Base-by-base conservation (phyloP, 2,113 vertebrate species). In the Perca schrenkii region DNA sequence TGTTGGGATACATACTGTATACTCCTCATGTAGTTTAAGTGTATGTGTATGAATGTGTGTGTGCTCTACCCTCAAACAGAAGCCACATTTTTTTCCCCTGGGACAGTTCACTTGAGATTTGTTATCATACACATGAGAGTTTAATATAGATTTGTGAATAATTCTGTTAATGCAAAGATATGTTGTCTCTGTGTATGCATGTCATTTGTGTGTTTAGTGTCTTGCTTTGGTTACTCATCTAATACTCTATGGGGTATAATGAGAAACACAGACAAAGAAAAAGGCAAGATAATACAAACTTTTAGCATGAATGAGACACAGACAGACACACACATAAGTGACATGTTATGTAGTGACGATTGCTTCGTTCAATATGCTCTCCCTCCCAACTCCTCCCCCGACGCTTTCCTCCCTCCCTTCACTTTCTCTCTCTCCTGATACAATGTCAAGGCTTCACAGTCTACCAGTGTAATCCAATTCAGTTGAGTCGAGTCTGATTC, bases 311-410 rank as follows among this genome's bases (percentile, higher is more conserved):
- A 60, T 14, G 43, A 74, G 52, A 79, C 60, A 62, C 49, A 57
- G 58, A 21, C 54, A 53, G 43, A 65, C 36, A 72, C 53, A 72
- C 40, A 49, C 34, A 74, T 50, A 69, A 74, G 50, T 78, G 74
- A 62, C 77, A 77, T 83, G 21, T 69, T 61, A 71, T 80, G 56
- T 71, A 58, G 62, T 40, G 76, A 77, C 25, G 16, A 77, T 66
- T 81, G 74, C 64, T 82, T 58, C 19, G 13, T 73, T 91, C 73
- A 90, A 66, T 70, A 86, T 75, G 75, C 61, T 71, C 77, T 84
- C 63, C 73, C 67, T 84, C 60, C 68, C 7, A 11, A 77, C 82
- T 79, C 81, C 76, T 88, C 80, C 66, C 40, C 19, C 40, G 4
- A 43, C 40, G 40, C 36, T 25, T 16, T 36, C 19, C 68, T 64